These are phyloP conservation scores for Chrysotoxum bicinctum DNA, from an alignment of 2,888 invertebrate species.

Conservation along the genomic window DNA sequence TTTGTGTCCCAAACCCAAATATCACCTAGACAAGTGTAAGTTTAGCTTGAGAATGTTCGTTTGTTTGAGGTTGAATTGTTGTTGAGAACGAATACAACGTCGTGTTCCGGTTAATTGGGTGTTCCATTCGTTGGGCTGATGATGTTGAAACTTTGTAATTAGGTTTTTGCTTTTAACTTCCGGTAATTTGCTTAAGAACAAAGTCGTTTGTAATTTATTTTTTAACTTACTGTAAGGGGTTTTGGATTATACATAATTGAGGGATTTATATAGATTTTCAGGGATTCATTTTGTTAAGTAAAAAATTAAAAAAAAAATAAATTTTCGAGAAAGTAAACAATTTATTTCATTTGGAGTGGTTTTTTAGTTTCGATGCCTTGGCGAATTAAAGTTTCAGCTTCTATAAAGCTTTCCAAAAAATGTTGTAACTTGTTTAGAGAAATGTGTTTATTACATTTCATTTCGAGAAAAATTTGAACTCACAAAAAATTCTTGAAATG, in stretches of 20 bases:
- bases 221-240: not conserved
- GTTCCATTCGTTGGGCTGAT: conserved; percentile 47
- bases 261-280: not conserved
- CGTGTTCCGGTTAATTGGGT: conserved; percentile 64
- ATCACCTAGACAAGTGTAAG: conserved; percentile 14
- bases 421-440: no score
- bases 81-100: conserved; percentile 35
- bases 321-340: no score
- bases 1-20: not conserved
- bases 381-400: no score
- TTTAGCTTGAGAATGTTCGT: conserved; percentile 4
- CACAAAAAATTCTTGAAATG: no score
- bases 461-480: no score
- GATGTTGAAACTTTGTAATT: conserved; percentile 66
- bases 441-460: no score
- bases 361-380: no score
- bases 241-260: not conserved
- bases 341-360: no score
- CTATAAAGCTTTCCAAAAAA: no score
- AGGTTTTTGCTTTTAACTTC: conserved; percentile 67
- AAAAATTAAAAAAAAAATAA: not conserved
- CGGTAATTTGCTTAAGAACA: conserved; percentile 68
- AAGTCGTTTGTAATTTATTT: conserved; percentile 61
- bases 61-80: conserved; percentile 50
- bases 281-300: not conserved